Conservation (phyloP, 2,113 vertebrate genomes). For the Orcinus orca region DNA sequence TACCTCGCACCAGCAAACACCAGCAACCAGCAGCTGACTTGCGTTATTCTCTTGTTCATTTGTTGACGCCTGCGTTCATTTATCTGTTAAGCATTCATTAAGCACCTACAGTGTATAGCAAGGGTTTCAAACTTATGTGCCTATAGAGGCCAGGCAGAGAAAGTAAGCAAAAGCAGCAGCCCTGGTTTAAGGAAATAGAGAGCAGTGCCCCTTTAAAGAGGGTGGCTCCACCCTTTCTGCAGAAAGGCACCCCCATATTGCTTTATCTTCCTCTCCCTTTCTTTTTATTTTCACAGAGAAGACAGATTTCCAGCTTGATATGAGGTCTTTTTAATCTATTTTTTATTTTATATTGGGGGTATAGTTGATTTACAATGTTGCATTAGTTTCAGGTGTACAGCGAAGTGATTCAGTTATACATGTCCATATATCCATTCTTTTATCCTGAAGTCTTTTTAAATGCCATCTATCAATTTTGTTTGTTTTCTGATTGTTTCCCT, state of each 20-base stretch:
- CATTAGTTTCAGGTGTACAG: background rate
- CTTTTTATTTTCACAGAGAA: background rate
- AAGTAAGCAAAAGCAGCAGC: background rate
- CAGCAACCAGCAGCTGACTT: too few relatives aligned
- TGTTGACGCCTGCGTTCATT: background rate
- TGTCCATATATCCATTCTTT: background rate
- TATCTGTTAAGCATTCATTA: background rate
- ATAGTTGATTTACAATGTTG: too few relatives aligned
- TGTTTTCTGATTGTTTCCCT: background rate
- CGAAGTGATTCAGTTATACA: background rate
- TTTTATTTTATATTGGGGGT: too few relatives aligned
- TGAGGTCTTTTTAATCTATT: background rate
- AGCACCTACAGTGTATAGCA: background rate
- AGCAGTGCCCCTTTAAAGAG: background rate
- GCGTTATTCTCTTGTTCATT: background rate
- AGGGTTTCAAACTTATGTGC: background rate
- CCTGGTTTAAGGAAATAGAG: background rate
- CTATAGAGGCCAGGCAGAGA: background rate
- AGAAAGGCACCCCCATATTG: background rate
- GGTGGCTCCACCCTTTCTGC: background rate
- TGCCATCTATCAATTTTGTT: background rate
- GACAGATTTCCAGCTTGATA: background rate
- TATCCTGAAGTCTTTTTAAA: background rate
- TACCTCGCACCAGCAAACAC: background rate
- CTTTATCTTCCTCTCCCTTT: background rate